A percentile compares a stretch with the other conserved stretches of the same genome.
Conservation (phyloP, 1,140 invertebrate genomes). For the Macrobrachium rosenbergii region DNA sequence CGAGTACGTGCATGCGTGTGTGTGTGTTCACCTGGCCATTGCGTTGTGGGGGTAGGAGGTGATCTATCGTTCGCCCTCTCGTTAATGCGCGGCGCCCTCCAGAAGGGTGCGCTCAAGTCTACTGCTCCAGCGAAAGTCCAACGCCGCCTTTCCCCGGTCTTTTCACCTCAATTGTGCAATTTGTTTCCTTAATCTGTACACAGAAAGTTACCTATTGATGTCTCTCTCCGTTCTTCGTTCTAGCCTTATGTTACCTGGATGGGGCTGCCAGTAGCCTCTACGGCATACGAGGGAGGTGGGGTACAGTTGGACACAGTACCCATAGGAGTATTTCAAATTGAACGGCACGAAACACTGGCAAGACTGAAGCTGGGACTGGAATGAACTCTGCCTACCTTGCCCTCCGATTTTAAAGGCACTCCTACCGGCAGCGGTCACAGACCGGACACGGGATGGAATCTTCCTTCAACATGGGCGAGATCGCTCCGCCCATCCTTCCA, state of each 20-base stretch:
- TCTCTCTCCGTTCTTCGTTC: constrained; percentile 31
- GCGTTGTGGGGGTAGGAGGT: neutral
- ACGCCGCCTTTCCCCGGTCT: neutral
- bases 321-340: constrained; percentile 18
- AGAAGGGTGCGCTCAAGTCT: neutral
- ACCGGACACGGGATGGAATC: too few species aligned
- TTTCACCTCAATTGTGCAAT: neutral
- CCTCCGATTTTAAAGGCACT: constrained; percentile 4
- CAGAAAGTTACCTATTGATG: constrained; percentile 5
- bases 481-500: too few species aligned
- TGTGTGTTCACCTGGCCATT: neutral
- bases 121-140: neutral
- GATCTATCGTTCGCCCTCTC: neutral
- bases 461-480: too few species aligned
- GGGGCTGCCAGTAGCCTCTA: constrained; percentile 18
- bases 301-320: constrained; percentile 19
- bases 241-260: constrained; percentile 23
- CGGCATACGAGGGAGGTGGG: neutral
- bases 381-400: neutral
- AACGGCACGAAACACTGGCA: neutral
- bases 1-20: neutral
- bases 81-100: neutral
- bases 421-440: too few species aligned
- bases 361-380: neutral
- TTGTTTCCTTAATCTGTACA: neutral